phyloP scores from a whole-genome alignment of 1,140 invertebrate species.

The Sipha flava region DNA sequence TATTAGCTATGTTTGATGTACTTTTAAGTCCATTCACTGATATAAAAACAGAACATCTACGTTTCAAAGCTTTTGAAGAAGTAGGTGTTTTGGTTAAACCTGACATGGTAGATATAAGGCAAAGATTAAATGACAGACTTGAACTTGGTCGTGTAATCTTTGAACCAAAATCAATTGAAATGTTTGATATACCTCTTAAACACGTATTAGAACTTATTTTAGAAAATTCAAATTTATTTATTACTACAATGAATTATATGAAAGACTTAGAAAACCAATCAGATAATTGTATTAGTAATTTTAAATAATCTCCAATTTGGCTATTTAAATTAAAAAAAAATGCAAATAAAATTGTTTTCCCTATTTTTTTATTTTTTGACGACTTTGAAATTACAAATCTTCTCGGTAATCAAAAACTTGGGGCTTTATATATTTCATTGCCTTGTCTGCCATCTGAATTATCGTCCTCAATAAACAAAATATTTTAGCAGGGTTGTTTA shows the following conservation, averaged over 20 bases:
- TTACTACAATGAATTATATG: not conserved
- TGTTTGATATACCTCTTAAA: slow-evolving; percentile 34
- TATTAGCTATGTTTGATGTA: not conserved
- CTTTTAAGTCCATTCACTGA: slow-evolving; percentile 10
- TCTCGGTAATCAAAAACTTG: slow-evolving; percentile 34
- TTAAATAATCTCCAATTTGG: not conserved
- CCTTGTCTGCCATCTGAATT: slow-evolving; percentile 35
- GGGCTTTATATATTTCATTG: not conserved
- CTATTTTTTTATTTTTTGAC: slow-evolving; percentile 8
- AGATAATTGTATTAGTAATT: not conserved
- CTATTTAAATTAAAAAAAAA: not conserved
- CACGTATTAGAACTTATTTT: slow-evolving; percentile 35
- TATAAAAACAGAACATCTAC: slow-evolving; percentile 27
- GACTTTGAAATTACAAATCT: slow-evolving; percentile 13
- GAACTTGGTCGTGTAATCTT: not conserved
- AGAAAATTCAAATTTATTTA: slow-evolving; percentile 13
- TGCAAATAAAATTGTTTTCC: not conserved
- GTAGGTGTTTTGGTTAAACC: slow-evolving; percentile 32
- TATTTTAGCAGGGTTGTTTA: slow-evolving; percentile 36
- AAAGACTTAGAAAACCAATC: not conserved
- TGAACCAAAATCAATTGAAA: slow-evolving; percentile 2
- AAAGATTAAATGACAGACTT: slow-evolving; percentile 30
- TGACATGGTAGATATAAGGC: slow-evolving; percentile 6
- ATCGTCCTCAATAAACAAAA: slow-evolving; percentile 34
- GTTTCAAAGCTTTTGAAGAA: slow-evolving; percentile 28